phyloP scores from a whole-genome alignment of 2,797 vertebrate genomes.

The Vespertilio murinus region DNA sequence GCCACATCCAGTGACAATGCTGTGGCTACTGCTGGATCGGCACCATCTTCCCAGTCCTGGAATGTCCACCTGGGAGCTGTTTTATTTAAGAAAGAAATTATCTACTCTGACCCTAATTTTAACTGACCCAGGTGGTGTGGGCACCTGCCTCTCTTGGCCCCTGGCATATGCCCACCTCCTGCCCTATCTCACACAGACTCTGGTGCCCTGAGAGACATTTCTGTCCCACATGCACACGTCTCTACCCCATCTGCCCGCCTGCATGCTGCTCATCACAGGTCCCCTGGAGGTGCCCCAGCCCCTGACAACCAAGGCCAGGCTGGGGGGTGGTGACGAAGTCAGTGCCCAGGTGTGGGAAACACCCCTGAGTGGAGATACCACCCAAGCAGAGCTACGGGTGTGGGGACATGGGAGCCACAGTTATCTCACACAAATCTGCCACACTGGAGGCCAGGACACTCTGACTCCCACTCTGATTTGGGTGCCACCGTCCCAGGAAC shows the following conservation, averaged over 20 bases:
- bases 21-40: accelerated
- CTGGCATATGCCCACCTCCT: background rate
- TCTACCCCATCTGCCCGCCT: too few relatives aligned
- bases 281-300: background rate
- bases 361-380: too few relatives aligned
- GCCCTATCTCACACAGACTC: background rate
- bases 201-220: background rate
- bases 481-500: background rate
- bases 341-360: background rate
- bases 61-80: background rate
- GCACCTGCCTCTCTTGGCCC: background rate
- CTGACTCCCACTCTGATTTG: background rate
- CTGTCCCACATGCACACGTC: accelerated
- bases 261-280: background rate
- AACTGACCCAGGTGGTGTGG: background rate
- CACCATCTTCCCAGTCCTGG: background rate
- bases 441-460: background rate
- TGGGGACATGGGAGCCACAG: background rate
- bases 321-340: background rate
- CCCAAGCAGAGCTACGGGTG: too few relatives aligned
- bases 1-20: background rate
- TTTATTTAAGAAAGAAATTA: background rate
- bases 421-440: accelerated
- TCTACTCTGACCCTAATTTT: background rate
- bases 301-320: background rate